phyloP scores from a whole-genome alignment of 2,113 vertebrate species.

The Passer domesticus region DNA sequence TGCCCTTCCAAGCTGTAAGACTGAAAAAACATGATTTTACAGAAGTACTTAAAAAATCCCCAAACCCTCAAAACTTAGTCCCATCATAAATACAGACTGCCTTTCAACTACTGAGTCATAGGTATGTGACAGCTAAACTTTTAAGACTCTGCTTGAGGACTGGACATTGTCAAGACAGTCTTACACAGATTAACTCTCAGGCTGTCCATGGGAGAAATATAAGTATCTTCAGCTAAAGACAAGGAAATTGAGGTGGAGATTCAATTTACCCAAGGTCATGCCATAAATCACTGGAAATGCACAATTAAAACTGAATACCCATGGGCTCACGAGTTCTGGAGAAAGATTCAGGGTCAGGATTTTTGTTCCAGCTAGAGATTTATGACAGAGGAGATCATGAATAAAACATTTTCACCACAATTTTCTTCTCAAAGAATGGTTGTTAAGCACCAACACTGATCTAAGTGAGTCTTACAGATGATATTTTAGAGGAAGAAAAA shows the following conservation, averaged over 20 bases:
- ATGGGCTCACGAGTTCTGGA: background rate
- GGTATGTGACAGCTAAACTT: background rate
- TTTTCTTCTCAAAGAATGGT: background rate
- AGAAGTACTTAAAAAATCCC: background rate
- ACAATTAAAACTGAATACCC: background rate
- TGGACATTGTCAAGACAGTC: conserved; percentile 5
- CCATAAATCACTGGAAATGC: conserved; percentile 18
- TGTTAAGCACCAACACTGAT: background rate
- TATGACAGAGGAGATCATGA: conserved; percentile 32
- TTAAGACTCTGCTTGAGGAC: background rate
- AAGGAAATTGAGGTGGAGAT: conserved; percentile 4
- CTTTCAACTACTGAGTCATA: background rate
- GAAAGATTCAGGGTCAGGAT: conserved; percentile 6
- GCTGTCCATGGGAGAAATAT: background rate
- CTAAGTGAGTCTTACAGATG: background rate
- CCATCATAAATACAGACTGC: background rate
- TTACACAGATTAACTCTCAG: background rate
- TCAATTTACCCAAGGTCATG: conserved; percentile 19
- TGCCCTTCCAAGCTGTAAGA: background rate
- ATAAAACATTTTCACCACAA: background rate
- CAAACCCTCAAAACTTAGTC: background rate
- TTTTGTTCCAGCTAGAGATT: conserved; percentile 25
- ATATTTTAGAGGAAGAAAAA: background rate
- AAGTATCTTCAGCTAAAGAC: background rate
- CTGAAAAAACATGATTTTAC: background rate